phyloP scores from a whole-genome alignment of 2,113 vertebrate genomes.

The Myotis lucifugus region DNA sequence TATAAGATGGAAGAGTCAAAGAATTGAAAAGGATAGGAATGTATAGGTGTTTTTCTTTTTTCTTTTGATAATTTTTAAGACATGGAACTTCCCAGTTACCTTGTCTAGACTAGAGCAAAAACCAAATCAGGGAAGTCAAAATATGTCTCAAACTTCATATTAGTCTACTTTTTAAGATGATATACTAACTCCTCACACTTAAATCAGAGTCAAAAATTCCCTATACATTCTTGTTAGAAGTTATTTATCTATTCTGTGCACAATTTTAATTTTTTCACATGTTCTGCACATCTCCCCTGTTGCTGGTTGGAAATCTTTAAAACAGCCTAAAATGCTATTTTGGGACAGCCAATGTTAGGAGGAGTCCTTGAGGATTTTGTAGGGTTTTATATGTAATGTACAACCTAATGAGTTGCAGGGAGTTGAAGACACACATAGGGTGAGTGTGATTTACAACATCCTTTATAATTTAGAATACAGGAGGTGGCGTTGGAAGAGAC shows the following conservation, averaged over 20 bases:
- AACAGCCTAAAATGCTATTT: neutral
- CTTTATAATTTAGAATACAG: slow-evolving; percentile 20
- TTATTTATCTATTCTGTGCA: neutral
- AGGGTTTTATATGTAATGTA: neutral
- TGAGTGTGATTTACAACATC: slow-evolving; percentile 26
- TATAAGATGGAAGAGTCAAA: neutral
- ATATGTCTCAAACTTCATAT: neutral
- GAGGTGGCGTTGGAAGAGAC: neutral
- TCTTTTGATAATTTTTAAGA: slow-evolving; percentile 7
- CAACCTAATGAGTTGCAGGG: neutral
- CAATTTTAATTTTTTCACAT: neutral
- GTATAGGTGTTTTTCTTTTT: neutral
- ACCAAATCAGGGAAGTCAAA: neutral
- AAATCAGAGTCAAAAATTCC: neutral
- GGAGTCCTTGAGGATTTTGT: neutral
- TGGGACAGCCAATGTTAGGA: neutral
- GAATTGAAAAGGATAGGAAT: neutral
- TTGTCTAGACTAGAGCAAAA: neutral
- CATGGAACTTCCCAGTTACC: neutral
- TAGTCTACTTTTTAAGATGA: neutral
- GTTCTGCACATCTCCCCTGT: neutral
- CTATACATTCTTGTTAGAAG: neutral
- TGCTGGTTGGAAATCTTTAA: neutral
- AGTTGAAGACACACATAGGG: neutral
- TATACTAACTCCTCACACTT: neutral